Percentiles rank a stretch among this genome's conserved stretches.
Conservation (phyloP, 2,113 vertebrate genomes). For the Colius striatus region DNA sequence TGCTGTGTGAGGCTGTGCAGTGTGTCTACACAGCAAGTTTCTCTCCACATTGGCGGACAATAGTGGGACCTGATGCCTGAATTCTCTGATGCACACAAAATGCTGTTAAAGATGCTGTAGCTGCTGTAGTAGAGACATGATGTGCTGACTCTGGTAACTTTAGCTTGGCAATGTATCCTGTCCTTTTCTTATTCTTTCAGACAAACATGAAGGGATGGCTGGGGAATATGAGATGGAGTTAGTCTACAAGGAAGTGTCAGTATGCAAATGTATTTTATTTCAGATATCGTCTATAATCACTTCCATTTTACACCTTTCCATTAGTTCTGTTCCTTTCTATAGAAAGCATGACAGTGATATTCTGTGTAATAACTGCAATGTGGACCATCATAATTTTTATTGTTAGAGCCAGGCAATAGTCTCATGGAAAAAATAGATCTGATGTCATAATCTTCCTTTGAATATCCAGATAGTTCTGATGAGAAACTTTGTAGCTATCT, state of each 20-base stretch:
- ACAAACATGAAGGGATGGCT: background rate
- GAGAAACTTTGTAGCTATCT: background rate
- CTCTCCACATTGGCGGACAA: accelerated
- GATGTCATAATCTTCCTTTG: background rate
- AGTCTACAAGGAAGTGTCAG: background rate
- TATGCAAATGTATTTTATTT: background rate
- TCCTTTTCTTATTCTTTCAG: background rate
- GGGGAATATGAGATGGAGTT: background rate
- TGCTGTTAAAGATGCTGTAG: background rate
- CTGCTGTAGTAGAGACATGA: background rate
- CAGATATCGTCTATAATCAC: background rate
- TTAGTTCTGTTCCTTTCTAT: background rate
- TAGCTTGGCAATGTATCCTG: background rate
- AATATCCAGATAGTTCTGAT: background rate
- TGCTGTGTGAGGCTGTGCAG: background rate
- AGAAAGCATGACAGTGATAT: background rate
- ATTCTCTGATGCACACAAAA: background rate
- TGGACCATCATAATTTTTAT: background rate
- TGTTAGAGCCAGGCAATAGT: background rate
- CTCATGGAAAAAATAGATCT: background rate
- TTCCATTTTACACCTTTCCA: background rate
- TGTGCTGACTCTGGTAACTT: background rate
- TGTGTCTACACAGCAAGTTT: accelerated
- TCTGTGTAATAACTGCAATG: background rate
- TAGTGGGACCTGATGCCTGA: background rate